phyloP scores from a whole-genome alignment of 2,113 vertebrate species.

The Podilymbus podiceps region DNA sequence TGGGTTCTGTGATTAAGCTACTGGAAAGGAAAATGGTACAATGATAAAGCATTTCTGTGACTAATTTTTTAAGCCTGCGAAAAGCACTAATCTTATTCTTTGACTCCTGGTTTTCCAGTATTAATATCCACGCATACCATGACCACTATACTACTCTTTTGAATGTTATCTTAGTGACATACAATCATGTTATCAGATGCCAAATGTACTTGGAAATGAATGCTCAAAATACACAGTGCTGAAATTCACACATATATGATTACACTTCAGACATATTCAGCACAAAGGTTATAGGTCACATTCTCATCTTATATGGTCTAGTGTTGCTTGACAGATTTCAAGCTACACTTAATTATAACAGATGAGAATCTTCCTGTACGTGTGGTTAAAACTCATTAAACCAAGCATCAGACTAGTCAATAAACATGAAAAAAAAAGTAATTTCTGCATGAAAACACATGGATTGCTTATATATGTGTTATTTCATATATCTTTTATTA shows the following conservation, averaged over 20 bases:
- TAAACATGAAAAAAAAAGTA: not conserved
- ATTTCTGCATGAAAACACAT: not conserved
- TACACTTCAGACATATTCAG: not conserved
- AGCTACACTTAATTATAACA: not conserved
- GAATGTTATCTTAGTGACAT: not conserved
- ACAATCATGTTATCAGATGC: not conserved
- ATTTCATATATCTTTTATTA: not conserved
- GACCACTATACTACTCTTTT: not conserved
- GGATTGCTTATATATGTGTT: fast-evolving
- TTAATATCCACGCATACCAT: not conserved
- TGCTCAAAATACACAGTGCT: not conserved
- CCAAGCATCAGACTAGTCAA: not conserved
- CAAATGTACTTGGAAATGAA: not conserved
- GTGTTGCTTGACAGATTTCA: not conserved
- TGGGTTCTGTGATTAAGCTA: not conserved
- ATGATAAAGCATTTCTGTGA: not conserved
- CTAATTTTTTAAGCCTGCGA: not conserved
- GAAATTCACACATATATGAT: not conserved
- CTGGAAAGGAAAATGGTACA: not conserved
- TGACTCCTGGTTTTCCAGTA: not conserved
- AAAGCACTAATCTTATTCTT: not conserved
- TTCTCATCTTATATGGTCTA: not conserved
- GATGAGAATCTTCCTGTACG: not conserved
- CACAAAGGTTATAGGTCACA: not conserved
- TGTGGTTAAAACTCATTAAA: not conserved